Evolutionary conservation across 2,113 vertebrate genomes (phyloP).

Genomic region (Tachysurus fulvidraco): DNA sequence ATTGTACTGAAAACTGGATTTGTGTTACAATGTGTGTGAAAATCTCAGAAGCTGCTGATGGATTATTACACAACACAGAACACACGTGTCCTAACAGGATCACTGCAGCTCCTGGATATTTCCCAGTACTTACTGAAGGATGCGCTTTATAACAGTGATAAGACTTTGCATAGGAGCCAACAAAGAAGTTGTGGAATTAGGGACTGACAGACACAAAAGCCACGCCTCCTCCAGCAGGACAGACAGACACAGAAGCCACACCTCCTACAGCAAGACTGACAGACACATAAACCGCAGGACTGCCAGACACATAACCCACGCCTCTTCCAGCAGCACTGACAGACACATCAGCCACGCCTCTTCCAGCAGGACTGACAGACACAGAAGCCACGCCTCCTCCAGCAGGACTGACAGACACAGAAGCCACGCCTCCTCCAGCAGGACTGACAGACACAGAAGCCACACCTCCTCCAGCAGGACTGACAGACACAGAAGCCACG

Average conservation of each 20-base stretch:
- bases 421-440: too few species aligned
- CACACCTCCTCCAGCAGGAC: too few species aligned
- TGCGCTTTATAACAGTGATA: not conserved
- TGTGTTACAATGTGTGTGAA: not conserved
- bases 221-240: not conserved
- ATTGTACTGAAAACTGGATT: not conserved
- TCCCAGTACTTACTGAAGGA: not conserved
- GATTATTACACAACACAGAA: not conserved
- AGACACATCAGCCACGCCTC: too few species aligned
- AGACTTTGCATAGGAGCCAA: not conserved
- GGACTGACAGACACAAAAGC: not conserved
- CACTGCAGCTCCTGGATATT: not conserved
- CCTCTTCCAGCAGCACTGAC: too few species aligned
- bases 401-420: too few species aligned
- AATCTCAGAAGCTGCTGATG: not conserved
- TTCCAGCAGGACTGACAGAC: too few species aligned
- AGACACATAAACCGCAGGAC: not conserved
- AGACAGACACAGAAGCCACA: not conserved
- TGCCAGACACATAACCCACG: not conserved
- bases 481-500: too few species aligned
- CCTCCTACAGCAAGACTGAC: not conserved
- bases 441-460: too few species aligned
- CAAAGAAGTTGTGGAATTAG: too few species aligned
- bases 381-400: too few species aligned
- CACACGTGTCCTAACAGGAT: not conserved